Conservation (phyloP, 2,797 vertebrate species). For the Paratrypauchen microcephalus region DNA sequence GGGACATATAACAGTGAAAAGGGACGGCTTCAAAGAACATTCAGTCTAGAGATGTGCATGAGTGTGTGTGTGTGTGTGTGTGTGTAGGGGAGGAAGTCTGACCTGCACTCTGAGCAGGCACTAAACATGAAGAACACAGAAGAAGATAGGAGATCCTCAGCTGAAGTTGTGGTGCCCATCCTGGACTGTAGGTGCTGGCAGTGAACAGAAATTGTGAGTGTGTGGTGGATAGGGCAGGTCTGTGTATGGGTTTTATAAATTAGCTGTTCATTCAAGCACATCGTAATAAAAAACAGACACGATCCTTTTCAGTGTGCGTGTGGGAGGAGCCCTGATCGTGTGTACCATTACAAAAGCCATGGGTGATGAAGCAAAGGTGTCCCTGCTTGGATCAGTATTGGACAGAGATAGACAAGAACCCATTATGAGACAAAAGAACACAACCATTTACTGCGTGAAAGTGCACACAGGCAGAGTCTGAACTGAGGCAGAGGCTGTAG, state of each 20-base stretch:
- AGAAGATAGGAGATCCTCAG: not conserved
- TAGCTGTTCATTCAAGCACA: too few relatives aligned
- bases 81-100: not conserved
- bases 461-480: slow-evolving; percentile 22
- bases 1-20: slow-evolving; percentile 31
- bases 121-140: not conserved
- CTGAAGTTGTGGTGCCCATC: not conserved
- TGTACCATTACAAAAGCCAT: not conserved
- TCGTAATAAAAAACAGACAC: not conserved
- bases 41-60: slow-evolving; percentile 26
- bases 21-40: slow-evolving; percentile 34
- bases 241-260: too few relatives aligned
- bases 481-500: slow-evolving; percentile 34
- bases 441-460: not conserved
- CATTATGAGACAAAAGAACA: slow-evolving; percentile 6
- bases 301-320: not conserved
- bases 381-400: slow-evolving; percentile 47
- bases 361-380: slow-evolving; percentile 8
- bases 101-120: slow-evolving; percentile 9
- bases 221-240: too few relatives aligned
- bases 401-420: slow-evolving; percentile 8
- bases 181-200: not conserved
- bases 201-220: not conserved
- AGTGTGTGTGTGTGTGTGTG: not conserved
- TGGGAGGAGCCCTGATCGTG: not conserved